phyloP scores from a whole-genome alignment of 92 coral and sea anemone species.

The Bergia puertoricense region DNA sequence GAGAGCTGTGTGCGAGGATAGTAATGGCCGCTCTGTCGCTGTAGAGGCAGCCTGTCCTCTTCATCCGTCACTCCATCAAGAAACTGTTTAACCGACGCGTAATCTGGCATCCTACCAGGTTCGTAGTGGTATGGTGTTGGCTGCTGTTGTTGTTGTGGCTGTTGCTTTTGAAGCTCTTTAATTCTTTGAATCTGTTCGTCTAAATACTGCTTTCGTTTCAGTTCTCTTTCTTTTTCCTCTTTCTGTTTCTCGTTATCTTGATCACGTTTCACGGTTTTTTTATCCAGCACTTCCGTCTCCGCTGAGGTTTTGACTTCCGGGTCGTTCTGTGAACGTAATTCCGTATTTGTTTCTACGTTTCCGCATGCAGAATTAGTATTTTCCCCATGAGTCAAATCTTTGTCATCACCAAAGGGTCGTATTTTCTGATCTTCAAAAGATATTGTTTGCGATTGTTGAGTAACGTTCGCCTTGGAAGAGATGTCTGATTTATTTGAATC shows the following conservation, averaged over 20 bases:
- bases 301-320: conserved; percentile 3
- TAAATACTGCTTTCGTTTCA: conserved; percentile 52
- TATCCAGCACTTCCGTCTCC: not conserved
- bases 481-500: not conserved
- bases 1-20: conserved; percentile 60
- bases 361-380: not conserved
- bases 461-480: not conserved
- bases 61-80: conserved; percentile 42
- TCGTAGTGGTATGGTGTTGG: conserved; percentile 56
- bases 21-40: conserved; percentile 89
- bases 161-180: conserved; percentile 73
- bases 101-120: conserved; percentile 57
- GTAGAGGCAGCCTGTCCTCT: conserved; percentile 61
- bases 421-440: not conserved
- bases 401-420: not conserved
- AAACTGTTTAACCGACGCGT: conserved; percentile 29
- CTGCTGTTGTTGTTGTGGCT: conserved; percentile 49
- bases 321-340: not conserved
- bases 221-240: conserved; percentile 52
- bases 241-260: not conserved
- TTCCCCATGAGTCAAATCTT: not conserved
- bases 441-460: not conserved
- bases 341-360: not conserved
- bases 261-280: not conserved
- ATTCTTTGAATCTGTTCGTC: conserved; percentile 76